phyloP scores from a whole-genome alignment of 2,113 vertebrate species.

The Hucho hucho region DNA sequence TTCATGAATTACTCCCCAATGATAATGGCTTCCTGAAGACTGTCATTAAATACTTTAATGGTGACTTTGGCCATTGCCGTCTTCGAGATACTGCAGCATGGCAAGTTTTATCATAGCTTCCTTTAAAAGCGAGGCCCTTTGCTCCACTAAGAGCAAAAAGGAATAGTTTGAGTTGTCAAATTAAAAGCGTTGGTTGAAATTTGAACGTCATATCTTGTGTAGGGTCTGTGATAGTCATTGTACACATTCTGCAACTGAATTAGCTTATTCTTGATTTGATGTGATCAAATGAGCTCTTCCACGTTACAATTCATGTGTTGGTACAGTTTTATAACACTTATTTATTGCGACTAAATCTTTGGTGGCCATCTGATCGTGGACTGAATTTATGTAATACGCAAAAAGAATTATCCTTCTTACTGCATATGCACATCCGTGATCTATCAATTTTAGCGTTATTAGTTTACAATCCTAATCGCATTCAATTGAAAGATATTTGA shows the following conservation, averaged over 20 bases:
- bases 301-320: no score
- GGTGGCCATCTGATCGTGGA: no score
- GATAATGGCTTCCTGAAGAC: conserved; percentile 53
- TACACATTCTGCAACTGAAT: no score
- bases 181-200: background rate
- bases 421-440: background rate
- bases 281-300: no score
- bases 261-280: no score
- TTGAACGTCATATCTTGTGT: background rate
- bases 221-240: no score
- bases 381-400: no score
- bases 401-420: no score
- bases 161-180: no score
- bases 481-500: background rate
- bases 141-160: background rate
- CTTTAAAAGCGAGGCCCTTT: background rate
- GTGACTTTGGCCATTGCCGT: conserved; percentile 43
- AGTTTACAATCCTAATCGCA: background rate
- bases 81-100: conserved; percentile 8
- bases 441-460: background rate
- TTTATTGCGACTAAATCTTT: no score
- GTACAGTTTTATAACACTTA: no score
- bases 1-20: conserved; percentile 57
- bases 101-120: conserved; percentile 1
- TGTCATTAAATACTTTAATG: conserved; percentile 56